Conservation (phyloP, 2,113 vertebrate genomes). For the Lophura nycthemera region DNA sequence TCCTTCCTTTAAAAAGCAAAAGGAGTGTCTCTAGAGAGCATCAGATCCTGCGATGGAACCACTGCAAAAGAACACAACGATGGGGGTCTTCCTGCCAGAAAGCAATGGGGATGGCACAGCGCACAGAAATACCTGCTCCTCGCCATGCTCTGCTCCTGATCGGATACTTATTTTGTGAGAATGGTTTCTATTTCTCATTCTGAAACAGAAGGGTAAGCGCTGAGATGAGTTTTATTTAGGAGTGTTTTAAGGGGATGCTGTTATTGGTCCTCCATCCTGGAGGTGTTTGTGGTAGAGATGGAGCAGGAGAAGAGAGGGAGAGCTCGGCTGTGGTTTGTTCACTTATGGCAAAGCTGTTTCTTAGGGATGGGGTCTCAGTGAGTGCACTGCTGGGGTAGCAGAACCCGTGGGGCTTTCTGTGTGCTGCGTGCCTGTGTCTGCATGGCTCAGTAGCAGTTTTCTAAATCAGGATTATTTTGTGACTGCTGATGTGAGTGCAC, state of each 20-base stretch:
- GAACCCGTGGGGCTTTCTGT: accelerated
- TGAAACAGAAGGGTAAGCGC: not conserved
- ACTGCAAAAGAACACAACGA: not conserved
- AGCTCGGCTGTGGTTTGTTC: not conserved
- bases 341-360: not conserved
- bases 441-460: not conserved
- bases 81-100: not conserved
- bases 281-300: not conserved
- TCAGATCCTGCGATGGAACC: not conserved
- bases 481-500: not conserved
- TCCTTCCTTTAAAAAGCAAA: not conserved
- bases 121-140: not conserved
- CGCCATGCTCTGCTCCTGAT: not conserved
- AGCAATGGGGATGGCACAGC: accelerated
- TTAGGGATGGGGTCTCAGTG: not conserved
- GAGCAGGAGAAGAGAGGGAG: not conserved
- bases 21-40: not conserved
- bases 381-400: not conserved
- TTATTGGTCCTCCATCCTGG: not conserved
- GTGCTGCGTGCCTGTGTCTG: accelerated
- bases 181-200: not conserved
- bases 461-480: not conserved
- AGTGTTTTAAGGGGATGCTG: not conserved
- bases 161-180: not conserved
- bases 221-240: not conserved